These are phyloP conservation scores for Chamaea fasciata DNA, from an alignment of 2,113 vertebrate species.

Conservation along the genomic window DNA sequence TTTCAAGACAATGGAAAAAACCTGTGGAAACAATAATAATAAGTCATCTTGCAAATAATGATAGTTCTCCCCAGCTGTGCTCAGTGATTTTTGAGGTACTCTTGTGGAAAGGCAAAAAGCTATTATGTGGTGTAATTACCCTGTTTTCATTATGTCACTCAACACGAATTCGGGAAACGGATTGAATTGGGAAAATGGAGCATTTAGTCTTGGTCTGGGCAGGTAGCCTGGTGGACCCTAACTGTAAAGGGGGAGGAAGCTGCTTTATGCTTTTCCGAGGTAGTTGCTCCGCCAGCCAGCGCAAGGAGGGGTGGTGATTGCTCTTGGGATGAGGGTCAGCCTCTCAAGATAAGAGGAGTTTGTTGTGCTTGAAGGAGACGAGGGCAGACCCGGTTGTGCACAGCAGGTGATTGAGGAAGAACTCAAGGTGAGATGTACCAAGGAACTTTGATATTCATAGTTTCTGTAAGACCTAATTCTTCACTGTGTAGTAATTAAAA, in stretches of 20 bases:
- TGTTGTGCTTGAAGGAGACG: neutral
- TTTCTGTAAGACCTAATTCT: neutral
- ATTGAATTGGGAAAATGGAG: neutral
- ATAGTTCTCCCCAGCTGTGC: neutral
- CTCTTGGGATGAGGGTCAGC: neutral
- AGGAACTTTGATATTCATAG: neutral
- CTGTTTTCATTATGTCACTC: neutral
- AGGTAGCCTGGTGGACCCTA: neutral
- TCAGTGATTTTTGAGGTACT: neutral
- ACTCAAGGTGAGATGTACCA: neutral
- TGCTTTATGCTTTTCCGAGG: neutral
- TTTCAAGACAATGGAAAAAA: neutral
- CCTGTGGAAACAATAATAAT: neutral
- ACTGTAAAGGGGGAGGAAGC: neutral
- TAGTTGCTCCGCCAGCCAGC: rapidly evolving
- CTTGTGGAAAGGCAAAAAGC: neutral
- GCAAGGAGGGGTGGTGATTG: neutral
- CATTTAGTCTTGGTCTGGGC: neutral
- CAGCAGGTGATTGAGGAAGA: neutral
- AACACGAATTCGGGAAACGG: neutral
- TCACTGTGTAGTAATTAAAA: neutral
- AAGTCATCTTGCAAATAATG: neutral
- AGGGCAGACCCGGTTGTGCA: neutral
- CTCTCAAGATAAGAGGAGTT: neutral
- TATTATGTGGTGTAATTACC: neutral